Conservation (phyloP, 2,113 vertebrate genomes). For the Erinaceus europaeus region DNA sequence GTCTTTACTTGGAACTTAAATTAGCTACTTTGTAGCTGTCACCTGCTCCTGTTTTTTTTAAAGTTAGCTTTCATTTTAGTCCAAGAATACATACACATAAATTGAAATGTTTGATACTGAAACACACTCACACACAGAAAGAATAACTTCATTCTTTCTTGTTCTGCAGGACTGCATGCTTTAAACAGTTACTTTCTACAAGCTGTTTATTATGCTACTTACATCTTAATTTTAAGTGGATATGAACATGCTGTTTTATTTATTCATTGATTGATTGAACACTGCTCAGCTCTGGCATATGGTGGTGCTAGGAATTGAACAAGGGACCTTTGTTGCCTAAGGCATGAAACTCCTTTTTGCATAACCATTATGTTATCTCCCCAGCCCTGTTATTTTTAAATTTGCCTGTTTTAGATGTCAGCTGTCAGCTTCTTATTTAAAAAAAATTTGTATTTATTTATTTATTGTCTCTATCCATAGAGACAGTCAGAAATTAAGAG, state of each 20-base stretch:
- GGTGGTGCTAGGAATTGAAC: no score
- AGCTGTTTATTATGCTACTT: no score
- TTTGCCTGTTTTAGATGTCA: no score
- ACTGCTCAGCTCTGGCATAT: no score
- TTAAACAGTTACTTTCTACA: not conserved
- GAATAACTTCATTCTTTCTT: not conserved
- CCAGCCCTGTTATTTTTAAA: no score
- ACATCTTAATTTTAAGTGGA: not conserved
- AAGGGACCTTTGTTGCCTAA: no score
- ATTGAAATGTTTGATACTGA: not conserved
- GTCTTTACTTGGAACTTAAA: not conserved
- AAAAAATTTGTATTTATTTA: no score
- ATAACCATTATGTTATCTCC: no score
- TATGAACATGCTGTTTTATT: not conserved
- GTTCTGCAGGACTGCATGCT: not conserved
- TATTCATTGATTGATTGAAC: not conserved
- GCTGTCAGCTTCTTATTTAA: no score
- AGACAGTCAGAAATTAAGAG: no score
- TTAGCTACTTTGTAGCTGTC: not conserved
- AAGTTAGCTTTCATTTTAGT: conserved; percentile 28
- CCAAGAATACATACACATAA: not conserved
- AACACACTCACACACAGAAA: not conserved
- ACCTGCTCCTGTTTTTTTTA: not conserved
- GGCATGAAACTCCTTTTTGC: no score
- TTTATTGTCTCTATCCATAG: no score